phyloP scores from a whole-genome alignment of 1,140 invertebrate genomes.

The Centruroides sculpturatus region DNA sequence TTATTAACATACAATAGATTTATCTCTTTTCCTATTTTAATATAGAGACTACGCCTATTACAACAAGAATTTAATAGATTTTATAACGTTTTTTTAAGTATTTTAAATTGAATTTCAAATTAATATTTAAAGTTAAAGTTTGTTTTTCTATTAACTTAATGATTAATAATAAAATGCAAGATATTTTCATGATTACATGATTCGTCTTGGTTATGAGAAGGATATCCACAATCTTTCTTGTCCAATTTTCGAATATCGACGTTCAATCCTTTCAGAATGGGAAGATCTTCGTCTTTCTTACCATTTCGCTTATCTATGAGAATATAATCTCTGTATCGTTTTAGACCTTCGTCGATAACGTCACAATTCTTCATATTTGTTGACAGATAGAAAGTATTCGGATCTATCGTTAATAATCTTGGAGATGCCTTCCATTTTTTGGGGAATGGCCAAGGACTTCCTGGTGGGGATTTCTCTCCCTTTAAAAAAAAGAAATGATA shows the following conservation, averaged over 20 bases:
- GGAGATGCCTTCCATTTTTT: constrained; percentile 15
- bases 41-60: no score
- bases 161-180: no score
- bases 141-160: no score
- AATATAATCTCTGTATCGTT: constrained; percentile 9
- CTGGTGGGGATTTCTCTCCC: constrained; percentile 15
- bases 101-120: no score
- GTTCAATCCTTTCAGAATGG: constrained; percentile 1
- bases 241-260: background rate
- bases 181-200: no score
- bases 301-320: constrained; percentile 21
- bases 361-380: constrained; percentile 30
- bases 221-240: constrained; percentile 2
- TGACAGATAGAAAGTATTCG: constrained; percentile 18
- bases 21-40: no score
- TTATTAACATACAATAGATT: no score
- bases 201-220: constrained; percentile 8
- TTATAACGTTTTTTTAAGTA: no score
- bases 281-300: background rate
- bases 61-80: no score
- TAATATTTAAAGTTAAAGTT: no score
- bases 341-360: constrained; percentile 38
- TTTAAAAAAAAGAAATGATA: background rate
- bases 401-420: constrained; percentile 16
- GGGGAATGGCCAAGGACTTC: constrained; percentile 25